Percentiles rank a stretch among this genome's conserved stretches.
phyloP scores from a whole-genome alignment of 2,797 vertebrate genomes.

The Glossophaga mutica region DNA sequence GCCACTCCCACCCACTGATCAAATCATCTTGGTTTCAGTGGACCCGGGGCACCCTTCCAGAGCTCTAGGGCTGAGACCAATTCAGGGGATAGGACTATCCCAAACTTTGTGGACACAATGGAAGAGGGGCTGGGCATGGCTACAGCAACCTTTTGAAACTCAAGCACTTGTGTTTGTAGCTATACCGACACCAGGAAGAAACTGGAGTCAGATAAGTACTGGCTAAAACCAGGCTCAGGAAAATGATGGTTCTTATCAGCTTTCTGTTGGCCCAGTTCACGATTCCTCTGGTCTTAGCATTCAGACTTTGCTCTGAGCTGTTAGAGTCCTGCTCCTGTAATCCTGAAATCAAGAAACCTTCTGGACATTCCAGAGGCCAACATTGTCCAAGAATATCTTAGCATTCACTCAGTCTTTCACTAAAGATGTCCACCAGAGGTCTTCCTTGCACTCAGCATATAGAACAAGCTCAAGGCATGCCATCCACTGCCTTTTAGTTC shows the following conservation, averaged over 20 bases:
- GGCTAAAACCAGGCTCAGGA: slow-evolving; percentile 67
- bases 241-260: slow-evolving; percentile 71
- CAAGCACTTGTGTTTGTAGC: slow-evolving; percentile 80
- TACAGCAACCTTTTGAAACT: slow-evolving; percentile 85
- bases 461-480: slow-evolving; percentile 72
- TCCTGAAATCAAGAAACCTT: slow-evolving; percentile 89
- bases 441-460: slow-evolving; percentile 80
- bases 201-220: slow-evolving; percentile 74
- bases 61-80: slow-evolving; percentile 80
- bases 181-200: slow-evolving; percentile 83
- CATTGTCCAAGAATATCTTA: slow-evolving; percentile 77
- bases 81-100: slow-evolving; percentile 78
- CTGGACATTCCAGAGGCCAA: slow-evolving; percentile 83
- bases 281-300: slow-evolving; percentile 88
- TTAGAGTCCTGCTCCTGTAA: slow-evolving; percentile 91
- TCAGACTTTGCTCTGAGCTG: slow-evolving; percentile 84
- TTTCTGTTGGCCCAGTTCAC: slow-evolving; percentile 78
- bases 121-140: slow-evolving; percentile 83
- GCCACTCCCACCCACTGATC: slow-evolving; percentile 89
- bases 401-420: slow-evolving; percentile 81
- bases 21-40: slow-evolving; percentile 75
- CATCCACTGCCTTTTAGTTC: slow-evolving; percentile 40
- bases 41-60: slow-evolving; percentile 79
- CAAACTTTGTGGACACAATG: slow-evolving; percentile 80
- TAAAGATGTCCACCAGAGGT: slow-evolving; percentile 81